Evolutionary conservation across 2,113 vertebrate species (phyloP).

Genomic region (Perca fluviatilis): DNA sequence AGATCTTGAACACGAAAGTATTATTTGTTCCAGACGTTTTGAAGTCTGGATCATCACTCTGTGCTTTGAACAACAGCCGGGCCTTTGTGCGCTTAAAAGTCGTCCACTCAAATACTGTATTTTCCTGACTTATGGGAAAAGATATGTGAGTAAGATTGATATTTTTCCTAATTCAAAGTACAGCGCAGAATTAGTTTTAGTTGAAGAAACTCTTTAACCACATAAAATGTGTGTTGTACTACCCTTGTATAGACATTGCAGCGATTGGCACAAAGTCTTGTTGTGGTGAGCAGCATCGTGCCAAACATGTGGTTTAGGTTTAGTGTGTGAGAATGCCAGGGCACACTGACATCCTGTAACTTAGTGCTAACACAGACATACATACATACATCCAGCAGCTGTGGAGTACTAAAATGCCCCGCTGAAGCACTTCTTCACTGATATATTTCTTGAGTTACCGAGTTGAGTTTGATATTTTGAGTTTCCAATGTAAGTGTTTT

Average conservation of each 20-base stretch:
- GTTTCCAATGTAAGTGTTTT: background rate
- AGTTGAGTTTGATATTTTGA: conserved; percentile 12
- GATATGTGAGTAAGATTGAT: background rate
- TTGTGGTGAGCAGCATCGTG: conserved; percentile 22
- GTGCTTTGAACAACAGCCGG: background rate
- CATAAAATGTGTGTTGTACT: conserved; percentile 6
- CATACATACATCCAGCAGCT: background rate
- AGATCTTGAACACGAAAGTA: conserved; percentile 20
- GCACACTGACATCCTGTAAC: conserved; percentile 31
- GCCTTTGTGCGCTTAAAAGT: background rate
- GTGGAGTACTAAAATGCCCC: background rate
- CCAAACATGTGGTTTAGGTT: conserved; percentile 63
- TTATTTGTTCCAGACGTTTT: conserved; percentile 53
- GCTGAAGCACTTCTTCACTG: background rate
- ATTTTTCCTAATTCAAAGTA: background rate
- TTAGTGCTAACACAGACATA: conserved; percentile 32
- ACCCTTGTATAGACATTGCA: conserved; percentile 25
- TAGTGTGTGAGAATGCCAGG: conserved; percentile 35
- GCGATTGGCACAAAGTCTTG: conserved; percentile 10
- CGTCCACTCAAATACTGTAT: background rate
- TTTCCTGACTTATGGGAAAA: background rate
- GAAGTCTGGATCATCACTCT: conserved; percentile 11
- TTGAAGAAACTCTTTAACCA: conserved; percentile 16
- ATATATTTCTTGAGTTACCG: background rate
- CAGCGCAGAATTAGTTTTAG: background rate